Conservation (phyloP, 2,113 vertebrate genomes). For the Osmerus mordax region DNA sequence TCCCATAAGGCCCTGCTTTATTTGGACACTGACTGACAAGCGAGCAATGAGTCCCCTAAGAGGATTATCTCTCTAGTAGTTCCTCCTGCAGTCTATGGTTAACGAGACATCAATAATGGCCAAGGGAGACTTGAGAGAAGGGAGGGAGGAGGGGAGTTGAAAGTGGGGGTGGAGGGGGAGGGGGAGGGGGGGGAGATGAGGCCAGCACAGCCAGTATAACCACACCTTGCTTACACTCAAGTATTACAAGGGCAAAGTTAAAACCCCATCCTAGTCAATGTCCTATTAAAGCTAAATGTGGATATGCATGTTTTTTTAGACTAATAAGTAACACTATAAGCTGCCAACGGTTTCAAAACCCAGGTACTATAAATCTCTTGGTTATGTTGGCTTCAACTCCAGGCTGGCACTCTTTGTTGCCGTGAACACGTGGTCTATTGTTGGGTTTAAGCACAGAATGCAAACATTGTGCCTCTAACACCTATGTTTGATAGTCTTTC, state of each 20-base stretch:
- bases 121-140: constrained; percentile 1
- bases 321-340: background rate
- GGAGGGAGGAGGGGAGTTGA: constrained; percentile 15
- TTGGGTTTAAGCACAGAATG: too few species aligned
- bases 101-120: constrained; percentile 22
- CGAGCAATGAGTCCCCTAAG: constrained; percentile 74
- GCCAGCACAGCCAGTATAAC: constrained; percentile 8
- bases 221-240: constrained; percentile 28
- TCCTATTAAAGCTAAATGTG: constrained; percentile 17
- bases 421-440: too few species aligned
- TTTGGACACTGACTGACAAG: constrained; percentile 75
- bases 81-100: constrained; percentile 46
- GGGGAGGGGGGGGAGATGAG: background rate
- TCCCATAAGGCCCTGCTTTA: constrained; percentile 78
- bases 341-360: background rate
- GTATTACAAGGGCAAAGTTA: constrained; percentile 10
- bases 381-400: too few species aligned
- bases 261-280: background rate
- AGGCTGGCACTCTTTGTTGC: too few species aligned
- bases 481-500: background rate
- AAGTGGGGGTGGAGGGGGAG: constrained; percentile 17
- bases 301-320: background rate
- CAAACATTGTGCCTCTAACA: background rate
- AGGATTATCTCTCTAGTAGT: constrained; percentile 70
- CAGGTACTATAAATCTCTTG: too few species aligned